Base-by-base conservation (phyloP, 2,888 invertebrate species). In the Drosophila atroscutellata region DNA sequence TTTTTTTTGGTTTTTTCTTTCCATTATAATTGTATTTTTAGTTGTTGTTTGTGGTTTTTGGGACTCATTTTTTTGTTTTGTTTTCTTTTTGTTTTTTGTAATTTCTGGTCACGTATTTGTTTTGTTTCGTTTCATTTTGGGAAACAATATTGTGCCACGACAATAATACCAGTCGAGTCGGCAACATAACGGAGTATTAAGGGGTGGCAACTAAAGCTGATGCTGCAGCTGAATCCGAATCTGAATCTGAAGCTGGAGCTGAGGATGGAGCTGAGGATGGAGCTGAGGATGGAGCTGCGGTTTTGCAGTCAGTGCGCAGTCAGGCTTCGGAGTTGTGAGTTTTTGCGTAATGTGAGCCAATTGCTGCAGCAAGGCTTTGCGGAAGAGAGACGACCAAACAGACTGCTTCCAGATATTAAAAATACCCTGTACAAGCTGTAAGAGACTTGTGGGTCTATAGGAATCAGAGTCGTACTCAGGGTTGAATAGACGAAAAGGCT, bases 51-150 rank as follows among this genome's bases (percentile, higher is more conserved):
- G 20, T 52, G 52, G 55, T 42, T 56, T 42, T 47, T 61, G 15
- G 45, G 45, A 45, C 57, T 71, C 54, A 59, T 70, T 73, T 75
- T 62, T 80, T n/a, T 6, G 28, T 28, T 6, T 55, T 75, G 72
- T 70, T 56, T 65, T 64, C 42, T 61, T 57, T 50, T 55, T 56
- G 42, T 50, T 52, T 51, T 55, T 63, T 86, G 82, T 75, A 82
- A 82, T 89, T 86, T 86, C 86, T 89, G 89, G 86, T 89, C 89
- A 89, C 89, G 89, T 86, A 86, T 89, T 86, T 86, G 84, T 77
- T 89, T 83, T 77, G 89, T 89, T 84, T 84, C 81, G 83, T 86
- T 86, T 86, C 84, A 77, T 80, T 86, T 86, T 83, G 81, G 88
- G 82, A 81, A 86, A 81, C 85, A 86, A 89, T 86, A 86, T 83